These are phyloP conservation scores for Pissodes strobi DNA, from an alignment of 1,140 invertebrate genomes.

Conservation along the genomic window DNA sequence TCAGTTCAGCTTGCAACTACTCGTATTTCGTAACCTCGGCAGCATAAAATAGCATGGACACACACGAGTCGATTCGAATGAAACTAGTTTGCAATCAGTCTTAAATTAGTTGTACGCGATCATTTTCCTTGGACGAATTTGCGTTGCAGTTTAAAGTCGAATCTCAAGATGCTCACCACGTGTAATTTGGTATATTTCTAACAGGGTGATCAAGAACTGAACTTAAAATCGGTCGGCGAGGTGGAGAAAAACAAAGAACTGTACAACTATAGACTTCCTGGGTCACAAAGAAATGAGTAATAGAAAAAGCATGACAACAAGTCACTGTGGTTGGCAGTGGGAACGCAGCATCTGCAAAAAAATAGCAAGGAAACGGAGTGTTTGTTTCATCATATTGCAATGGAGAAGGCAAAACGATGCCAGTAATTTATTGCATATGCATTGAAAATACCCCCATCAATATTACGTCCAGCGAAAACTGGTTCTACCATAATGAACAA, in stretches of 20 bases:
- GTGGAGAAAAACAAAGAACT: conserved; percentile 16
- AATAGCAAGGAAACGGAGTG: conserved; percentile 16
- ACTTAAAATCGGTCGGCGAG: too few relatives aligned
- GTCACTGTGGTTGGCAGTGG: conserved; percentile 22
- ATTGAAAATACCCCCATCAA: conserved; percentile 32
- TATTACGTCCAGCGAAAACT: conserved; percentile 28
- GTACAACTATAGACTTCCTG: conserved; percentile 24
- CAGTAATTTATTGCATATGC: conserved; percentile 24
- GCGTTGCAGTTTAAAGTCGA: too few relatives aligned
- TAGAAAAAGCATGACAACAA: conserved; percentile 18
- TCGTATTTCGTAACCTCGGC: conserved; percentile 2
- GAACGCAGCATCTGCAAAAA: conserved; percentile 18
- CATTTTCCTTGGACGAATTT: conserved; percentile 1
- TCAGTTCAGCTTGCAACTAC: conserved; percentile 18
- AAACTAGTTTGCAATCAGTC: conserved; percentile 20
- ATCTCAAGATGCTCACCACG: too few relatives aligned
- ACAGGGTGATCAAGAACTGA: conserved; percentile 2
- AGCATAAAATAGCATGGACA: conserved; percentile 3
- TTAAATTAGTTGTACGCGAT: not conserved
- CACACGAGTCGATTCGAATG: conserved; percentile 3
- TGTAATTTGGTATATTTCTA: too few relatives aligned
- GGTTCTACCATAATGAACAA: conserved; percentile 19
- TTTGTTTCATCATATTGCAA: conserved; percentile 23
- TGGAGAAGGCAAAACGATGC: conserved; percentile 28
- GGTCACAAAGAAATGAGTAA: conserved; percentile 19